Evolutionary conservation across 2,797 vertebrate species (phyloP), one percentile per base, ranked within the genome.

Genomic region (Halcyon smyrnensis): DNA sequence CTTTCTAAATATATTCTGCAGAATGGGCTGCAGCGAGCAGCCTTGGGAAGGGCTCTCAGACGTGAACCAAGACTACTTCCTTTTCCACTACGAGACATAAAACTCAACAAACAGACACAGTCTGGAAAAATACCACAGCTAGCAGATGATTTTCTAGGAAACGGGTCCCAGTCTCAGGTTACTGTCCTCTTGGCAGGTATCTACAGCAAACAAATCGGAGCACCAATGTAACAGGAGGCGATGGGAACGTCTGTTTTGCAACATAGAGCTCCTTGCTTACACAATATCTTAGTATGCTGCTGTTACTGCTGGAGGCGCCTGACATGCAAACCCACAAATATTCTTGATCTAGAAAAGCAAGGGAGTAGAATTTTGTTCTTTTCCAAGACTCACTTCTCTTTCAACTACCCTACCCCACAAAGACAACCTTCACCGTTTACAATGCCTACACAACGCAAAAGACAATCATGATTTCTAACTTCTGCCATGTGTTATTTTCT

Each of bases 71-170:
- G 28, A 21, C 39, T 59, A 30, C 59, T 57, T 84, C 64, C 63
- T 71, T 80, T 80, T 37, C 75, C 75, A 71, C 80, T 27, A 13
- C 43, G 53, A 81, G 62, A 41, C 65, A 81, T 14, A 37, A 3
- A 71, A 84, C 68, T 54, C 84, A 88, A 80, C 68, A 75, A 79
- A 75, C 53, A 84, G 57, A 60, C 39, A 57, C 41, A n/a, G 46
- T 36, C 69, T 84, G 84, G 84, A 87, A 88, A 87, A 75, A 60
- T 71, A 54, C 53, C 30, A 87, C 11, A 75, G 68, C 57, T 20
- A 84, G 74, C 18, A 23, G 41, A 65, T 56, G 25, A 84, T 88
- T 76, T 91, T 94, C 84, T 84, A 84, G 80, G 89, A 91, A 84
- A 84, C 0, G 4, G 46, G 45, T 36, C 39, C 0, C 27, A 67